Base-by-base conservation (phyloP, 1,140 invertebrate genomes). In the Anoplolepis gracilipes region DNA sequence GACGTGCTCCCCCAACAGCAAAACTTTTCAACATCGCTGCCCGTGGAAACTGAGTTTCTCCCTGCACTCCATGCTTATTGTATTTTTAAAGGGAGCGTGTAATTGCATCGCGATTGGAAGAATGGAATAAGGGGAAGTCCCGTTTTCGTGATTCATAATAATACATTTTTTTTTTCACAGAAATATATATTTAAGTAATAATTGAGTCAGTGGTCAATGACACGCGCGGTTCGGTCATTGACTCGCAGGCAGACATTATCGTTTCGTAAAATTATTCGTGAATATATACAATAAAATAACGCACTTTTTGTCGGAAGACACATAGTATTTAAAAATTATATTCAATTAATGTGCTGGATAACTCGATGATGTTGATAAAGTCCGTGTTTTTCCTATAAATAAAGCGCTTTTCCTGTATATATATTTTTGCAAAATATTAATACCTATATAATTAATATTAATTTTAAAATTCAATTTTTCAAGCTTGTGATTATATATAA, bases 321-420 rank as follows among this genome's bases (percentile, higher is more conserved):
- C 49, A 46, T 42, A 36, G 39, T 25, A 72, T 46, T 33, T 3
- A 3, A 22, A 36, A 61, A 72, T 72, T 82, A 46, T n/a, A 85
- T 76, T 85, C 84, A 2, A 61, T 85, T 4, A 42, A 53, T 36
- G n/a, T n/a, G 2, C n/a, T 61, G 7, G 19, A 13, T 7, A 62
- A 64, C n/a, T 22, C 61, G n/a, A 59, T 65, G 39, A 81, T 69
- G n/a, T 16, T 85, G 7, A 11, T 78, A 5, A 85, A 85, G 5
- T 69, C 76, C 7, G 62, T 85, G n/a, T 79, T 79, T 1, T 85
- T 81, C n/a, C n/a, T n/a, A n/a, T n/a, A n/a, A n/a, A n/a, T n/a
- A n/a, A n/a, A n/a, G n/a, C n/a, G n/a, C n/a, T n/a, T n/a, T n/a
- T n/a, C n/a, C n/a, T n/a, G n/a, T n/a, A n/a, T n/a, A n/a, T n/a